Conservation (phyloP, 1,140 invertebrate genomes). For the Orchestia grillus region DNA sequence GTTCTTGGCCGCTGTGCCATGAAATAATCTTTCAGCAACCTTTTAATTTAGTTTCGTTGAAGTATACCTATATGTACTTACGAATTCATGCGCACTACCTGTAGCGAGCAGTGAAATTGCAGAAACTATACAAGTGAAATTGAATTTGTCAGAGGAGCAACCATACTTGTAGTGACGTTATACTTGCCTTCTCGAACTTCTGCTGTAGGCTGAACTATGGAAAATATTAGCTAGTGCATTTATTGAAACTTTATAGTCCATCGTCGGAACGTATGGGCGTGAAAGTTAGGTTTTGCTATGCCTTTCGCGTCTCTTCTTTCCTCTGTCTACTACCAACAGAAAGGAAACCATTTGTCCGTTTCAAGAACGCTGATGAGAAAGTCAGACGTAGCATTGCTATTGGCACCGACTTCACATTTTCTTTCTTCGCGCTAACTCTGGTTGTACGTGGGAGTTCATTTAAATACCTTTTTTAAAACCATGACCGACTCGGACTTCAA, state of each 20-base stretch:
- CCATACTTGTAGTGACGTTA: not conserved
- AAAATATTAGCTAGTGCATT: not conserved
- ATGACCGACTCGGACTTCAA: not conserved
- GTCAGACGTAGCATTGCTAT: not conserved
- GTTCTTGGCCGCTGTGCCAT: too few relatives aligned
- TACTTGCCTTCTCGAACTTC: not conserved
- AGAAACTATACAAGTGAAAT: too few relatives aligned
- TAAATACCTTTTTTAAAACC: not conserved
- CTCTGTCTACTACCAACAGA: not conserved
- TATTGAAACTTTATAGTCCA: not conserved
- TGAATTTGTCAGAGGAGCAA: not conserved
- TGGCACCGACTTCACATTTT: not conserved
- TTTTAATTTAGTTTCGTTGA: too few relatives aligned
- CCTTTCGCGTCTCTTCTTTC: not conserved
- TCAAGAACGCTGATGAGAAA: not conserved
- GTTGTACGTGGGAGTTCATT: not conserved
- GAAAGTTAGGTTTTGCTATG: not conserved
- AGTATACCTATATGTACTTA: too few relatives aligned
- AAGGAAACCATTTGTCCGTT: not conserved
- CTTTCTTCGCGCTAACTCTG: not conserved
- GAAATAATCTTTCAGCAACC: too few relatives aligned
- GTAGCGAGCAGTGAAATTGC: too few relatives aligned
- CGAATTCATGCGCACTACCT: too few relatives aligned
- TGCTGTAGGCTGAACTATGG: not conserved
- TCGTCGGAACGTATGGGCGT: not conserved